These are phyloP conservation scores for Elysia chlorotica DNA, from an alignment of 1,140 invertebrate genomes.

Conservation along the genomic window DNA sequence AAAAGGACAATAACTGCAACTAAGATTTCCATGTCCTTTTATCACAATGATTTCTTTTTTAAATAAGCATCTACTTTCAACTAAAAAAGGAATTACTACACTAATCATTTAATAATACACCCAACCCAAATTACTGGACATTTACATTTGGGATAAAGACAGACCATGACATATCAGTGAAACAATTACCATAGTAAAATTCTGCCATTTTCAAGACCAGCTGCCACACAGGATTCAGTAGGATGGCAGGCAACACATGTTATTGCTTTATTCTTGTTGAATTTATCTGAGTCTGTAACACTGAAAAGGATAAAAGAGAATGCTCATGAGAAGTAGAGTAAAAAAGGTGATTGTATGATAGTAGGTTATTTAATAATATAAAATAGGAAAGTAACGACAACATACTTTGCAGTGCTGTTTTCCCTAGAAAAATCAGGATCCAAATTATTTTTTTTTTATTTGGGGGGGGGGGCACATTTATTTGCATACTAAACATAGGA, in stretches of 20 bases:
- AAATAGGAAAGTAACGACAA: too few species aligned
- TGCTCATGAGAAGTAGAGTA: too few species aligned
- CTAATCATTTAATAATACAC: neutral
- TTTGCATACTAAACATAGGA: too few species aligned
- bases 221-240: constrained; percentile 70
- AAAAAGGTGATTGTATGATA: too few species aligned
- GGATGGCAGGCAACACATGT: constrained; percentile 77
- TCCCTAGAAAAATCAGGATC: too few species aligned
- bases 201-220: constrained; percentile 73
- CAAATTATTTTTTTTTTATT: too few species aligned
- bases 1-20: neutral
- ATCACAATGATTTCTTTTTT: too few species aligned
- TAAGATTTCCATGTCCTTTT: too few species aligned
- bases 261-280: constrained; percentile 59
- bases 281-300: constrained; percentile 6
- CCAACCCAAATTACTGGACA: neutral
- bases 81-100: neutral
- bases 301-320: constrained; percentile 30
- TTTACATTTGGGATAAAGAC: neutral
- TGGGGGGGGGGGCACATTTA: too few species aligned
- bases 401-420: too few species aligned
- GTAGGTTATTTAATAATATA: too few species aligned
- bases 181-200: constrained; percentile 75
- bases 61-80: neutral
- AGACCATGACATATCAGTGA: constrained; percentile 23